Evolutionary conservation across 2,797 vertebrate genomes (phyloP), one percentile per base, ranked within the genome.

Genomic region (Euphonia xanthogaster): DNA sequence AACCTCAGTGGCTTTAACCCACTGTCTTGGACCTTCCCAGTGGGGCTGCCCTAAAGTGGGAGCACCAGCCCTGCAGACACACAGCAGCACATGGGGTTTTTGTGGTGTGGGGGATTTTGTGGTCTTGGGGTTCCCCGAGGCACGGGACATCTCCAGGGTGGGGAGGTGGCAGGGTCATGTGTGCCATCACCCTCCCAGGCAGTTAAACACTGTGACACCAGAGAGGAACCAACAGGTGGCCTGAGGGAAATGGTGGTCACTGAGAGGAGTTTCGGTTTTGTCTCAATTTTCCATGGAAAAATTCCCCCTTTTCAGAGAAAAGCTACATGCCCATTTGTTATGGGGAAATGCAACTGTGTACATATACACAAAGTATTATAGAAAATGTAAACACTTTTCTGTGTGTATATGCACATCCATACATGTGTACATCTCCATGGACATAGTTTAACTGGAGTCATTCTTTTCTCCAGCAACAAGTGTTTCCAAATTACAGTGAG

Each of bases 251-350:
- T 62, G 14, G 65, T 75, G 82, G 79, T 68, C 58, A 42, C 45
- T 0, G 8, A 91, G 77, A 74, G 71, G n/a, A 54, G 65, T 91
- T 96, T 96, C 7, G 0, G 33, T 89, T 92, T 95, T 44, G 47
- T 77, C 31, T 68, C 12, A 78, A 86, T 58, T 80, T 83, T 93
- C 77, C 1, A 0, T 83, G 50, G 71, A 89, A 93, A 82, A 96
- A 92, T 51, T 71, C 80, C 83, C 80, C 62, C 31, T 63, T 92
- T 93, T 89, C 74, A 27, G 53, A 86, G 90, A 54, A 79, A 88
- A 67, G 57, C 30, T 70, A 6, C 4, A 3, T 71, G 42, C 16
- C 54, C 33, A 16, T 30, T 88, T 83, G 31, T 77, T 71, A 10
- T 1, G 4, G 33, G 86, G 68, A 75, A 89, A 60, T 42, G 12